Evolutionary conservation across 2,888 invertebrate species (phyloP).

Genomic region (Aporophyla nigra): DNA sequence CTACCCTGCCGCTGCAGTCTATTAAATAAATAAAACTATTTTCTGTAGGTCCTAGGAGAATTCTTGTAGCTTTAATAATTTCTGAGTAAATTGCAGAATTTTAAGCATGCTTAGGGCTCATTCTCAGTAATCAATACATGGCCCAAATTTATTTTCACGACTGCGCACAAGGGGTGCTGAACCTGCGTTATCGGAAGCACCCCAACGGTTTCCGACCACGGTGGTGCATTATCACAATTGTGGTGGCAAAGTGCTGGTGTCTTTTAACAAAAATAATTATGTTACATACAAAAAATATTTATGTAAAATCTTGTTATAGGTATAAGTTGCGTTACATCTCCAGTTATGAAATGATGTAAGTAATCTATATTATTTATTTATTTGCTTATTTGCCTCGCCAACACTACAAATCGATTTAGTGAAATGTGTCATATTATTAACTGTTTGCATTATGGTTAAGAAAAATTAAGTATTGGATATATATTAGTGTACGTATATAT

Average conservation of each 20-base stretch:
- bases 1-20: neutral
- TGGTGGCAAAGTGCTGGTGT: conserved; percentile 51
- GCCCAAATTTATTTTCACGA: conserved; percentile 52
- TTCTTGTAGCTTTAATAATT: neutral
- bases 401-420: neutral
- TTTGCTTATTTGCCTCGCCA: conserved; percentile 3
- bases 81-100: conserved; percentile 2
- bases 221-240: conserved; percentile 53
- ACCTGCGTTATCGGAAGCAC: conserved; percentile 38
- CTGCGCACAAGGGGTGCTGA: conserved; percentile 50
- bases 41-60: neutral
- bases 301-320: conserved; percentile 13
- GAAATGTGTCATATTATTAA: conserved; percentile 9
- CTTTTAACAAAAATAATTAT: conserved; percentile 17
- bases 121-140: conserved; percentile 46
- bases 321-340: conserved; percentile 13
- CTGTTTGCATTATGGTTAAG: neutral
- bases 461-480: neutral
- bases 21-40: neutral
- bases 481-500: conserved; percentile 10
- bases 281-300: conserved; percentile 5
- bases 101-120: conserved; percentile 14
- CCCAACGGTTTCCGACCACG: conserved; percentile 48
- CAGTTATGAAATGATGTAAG: conserved; percentile 52
- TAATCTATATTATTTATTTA: conserved; percentile 54